Conservation (phyloP, 2,888 invertebrate species). For the Frankliniella fusca region DNA sequence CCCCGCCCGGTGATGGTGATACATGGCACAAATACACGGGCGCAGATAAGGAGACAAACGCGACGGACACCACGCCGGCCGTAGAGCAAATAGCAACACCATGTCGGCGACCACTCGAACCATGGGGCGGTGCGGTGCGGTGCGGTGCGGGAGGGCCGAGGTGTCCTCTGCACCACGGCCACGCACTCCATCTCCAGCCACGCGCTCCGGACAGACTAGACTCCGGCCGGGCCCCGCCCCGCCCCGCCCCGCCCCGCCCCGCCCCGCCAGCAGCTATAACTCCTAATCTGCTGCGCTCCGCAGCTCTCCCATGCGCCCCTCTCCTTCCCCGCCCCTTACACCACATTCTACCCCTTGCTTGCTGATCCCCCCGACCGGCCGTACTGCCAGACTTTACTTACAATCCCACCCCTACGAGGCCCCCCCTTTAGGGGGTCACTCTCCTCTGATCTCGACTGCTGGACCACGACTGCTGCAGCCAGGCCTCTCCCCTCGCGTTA, state of each 20-base stretch:
- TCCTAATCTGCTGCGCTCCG: conserved; percentile 18
- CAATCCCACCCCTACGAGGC: background rate
- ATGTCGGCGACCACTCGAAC: no score
- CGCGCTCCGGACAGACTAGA: background rate
- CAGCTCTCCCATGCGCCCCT: background rate
- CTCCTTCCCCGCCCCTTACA: no score
- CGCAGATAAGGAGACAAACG: background rate
- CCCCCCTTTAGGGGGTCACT: background rate
- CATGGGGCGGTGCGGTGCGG: no score
- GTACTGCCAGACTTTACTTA: background rate
- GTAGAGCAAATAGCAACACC: background rate
- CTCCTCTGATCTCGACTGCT: no score
- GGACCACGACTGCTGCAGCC: no score
- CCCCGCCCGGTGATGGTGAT: background rate
- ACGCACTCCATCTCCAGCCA: background rate
- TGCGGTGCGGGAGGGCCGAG: background rate
- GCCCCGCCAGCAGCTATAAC: conserved; percentile 18
- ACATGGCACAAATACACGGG: background rate
- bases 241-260: background rate
- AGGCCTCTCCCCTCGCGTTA: no score
- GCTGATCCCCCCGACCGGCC: no score
- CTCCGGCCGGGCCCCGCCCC: background rate
- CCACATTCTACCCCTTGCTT: background rate
- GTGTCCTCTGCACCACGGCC: background rate
- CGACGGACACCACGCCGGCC: background rate